Conservation (phyloP, 2,113 vertebrate genomes). For the Neopipo cinnamomea region DNA sequence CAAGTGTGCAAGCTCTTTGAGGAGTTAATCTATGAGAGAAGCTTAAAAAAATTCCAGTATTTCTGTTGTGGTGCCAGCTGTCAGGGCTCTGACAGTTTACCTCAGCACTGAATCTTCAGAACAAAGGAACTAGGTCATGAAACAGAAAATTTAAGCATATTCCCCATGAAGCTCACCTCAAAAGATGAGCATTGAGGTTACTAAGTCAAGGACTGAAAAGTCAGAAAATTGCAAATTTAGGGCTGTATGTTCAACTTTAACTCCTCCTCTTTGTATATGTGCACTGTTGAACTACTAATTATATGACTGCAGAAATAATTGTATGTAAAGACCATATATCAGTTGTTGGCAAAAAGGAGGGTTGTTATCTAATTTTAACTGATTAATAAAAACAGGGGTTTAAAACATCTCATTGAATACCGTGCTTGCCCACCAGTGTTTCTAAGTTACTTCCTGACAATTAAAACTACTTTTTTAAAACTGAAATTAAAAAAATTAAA, state of each 20-base stretch:
- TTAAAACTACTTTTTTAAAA: background rate
- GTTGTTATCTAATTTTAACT: background rate
- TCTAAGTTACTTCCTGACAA: background rate
- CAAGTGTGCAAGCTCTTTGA: slow-evolving; percentile 34
- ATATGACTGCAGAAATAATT: background rate
- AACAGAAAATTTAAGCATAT: slow-evolving; percentile 47
- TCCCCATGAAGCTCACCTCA: background rate
- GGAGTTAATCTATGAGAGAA: slow-evolving; percentile 55
- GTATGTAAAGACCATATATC: background rate
- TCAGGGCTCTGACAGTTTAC: slow-evolving; percentile 58
- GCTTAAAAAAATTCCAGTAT: background rate
- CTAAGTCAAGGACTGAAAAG: slow-evolving; percentile 14
- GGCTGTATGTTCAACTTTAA: background rate
- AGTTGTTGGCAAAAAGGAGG: background rate
- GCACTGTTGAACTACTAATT: background rate
- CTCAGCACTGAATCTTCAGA: background rate
- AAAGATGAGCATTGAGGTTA: background rate
- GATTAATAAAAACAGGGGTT: background rate
- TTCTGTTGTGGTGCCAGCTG: slow-evolving; percentile 46
- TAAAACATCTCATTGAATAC: background rate
- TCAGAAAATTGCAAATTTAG: background rate
- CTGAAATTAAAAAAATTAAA: background rate
- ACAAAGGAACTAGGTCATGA: slow-evolving; percentile 59
- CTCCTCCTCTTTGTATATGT: background rate
- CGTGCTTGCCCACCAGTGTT: background rate